Evolutionary conservation across 2,113 vertebrate genomes (phyloP).

Genomic region (Xyliphius kryptos): DNA sequence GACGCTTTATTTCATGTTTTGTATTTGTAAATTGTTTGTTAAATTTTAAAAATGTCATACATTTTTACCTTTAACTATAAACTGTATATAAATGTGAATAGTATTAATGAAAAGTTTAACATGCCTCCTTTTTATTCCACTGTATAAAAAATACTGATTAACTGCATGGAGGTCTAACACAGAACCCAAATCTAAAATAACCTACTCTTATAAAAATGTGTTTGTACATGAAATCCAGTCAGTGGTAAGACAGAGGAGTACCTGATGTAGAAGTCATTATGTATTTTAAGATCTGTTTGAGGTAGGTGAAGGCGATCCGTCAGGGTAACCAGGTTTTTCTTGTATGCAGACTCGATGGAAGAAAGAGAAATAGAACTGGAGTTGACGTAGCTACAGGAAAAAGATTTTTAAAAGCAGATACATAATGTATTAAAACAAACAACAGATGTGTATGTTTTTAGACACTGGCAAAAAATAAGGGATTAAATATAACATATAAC

Average conservation of each 20-base stretch:
- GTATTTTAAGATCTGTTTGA: conserved; percentile 40
- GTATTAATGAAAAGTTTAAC: no score
- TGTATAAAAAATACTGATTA: no score
- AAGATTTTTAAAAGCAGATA: neutral
- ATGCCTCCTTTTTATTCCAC: no score
- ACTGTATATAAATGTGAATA: no score
- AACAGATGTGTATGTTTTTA: neutral
- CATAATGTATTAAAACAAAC: neutral
- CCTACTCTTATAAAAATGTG: no score
- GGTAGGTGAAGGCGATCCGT: conserved; percentile 20
- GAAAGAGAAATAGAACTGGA: conserved; percentile 38
- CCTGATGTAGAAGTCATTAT: conserved; percentile 42
- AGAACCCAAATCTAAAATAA: neutral
- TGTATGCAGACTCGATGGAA: conserved; percentile 40
- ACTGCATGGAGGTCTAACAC: neutral
- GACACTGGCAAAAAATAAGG: neutral
- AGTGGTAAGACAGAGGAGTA: conserved; percentile 1
- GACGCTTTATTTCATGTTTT: no score
- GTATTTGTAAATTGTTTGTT: no score
- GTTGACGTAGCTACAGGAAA: conserved; percentile 37
- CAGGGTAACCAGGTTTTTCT: conserved; percentile 39
- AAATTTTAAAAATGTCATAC: no score
- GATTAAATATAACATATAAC: neutral
- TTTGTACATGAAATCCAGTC: neutral
- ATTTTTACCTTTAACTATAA: no score